phyloP scores from a whole-genome alignment of 1,140 invertebrate species.

The Chrysopa pallens region DNA sequence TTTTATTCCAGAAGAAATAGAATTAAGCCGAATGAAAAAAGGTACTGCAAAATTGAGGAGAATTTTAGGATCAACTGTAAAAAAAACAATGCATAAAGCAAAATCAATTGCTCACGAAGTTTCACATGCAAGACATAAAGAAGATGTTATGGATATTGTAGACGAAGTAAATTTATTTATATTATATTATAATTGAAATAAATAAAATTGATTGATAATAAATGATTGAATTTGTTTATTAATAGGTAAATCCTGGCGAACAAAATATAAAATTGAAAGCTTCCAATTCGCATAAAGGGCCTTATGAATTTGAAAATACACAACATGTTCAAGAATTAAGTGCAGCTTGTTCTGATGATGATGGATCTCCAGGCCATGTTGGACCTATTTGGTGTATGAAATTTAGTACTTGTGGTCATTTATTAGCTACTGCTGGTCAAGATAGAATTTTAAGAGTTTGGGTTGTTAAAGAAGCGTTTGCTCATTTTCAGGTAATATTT shows the following conservation, averaged over 20 bases:
- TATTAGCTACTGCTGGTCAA: constrained; percentile 90
- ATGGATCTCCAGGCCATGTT: constrained; percentile 66
- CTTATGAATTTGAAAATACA: constrained; percentile 72
- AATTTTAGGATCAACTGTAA: constrained; percentile 70
- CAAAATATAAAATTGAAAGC: constrained; percentile 83
- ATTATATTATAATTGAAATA: too few relatives aligned
- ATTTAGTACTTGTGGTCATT: constrained; percentile 83
- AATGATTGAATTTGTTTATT: too few relatives aligned
- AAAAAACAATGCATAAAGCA: constrained; percentile 78
- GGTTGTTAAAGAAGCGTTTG: constrained; percentile 74
- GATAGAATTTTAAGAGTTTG: constrained; percentile 86
- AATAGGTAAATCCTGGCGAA: constrained; percentile 38
- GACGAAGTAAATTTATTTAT: constrained; percentile 50
- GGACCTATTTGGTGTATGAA: constrained; percentile 98
- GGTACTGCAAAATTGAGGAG: constrained; percentile 48
- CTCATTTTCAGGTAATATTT: constrained; percentile 55
- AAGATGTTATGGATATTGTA: constrained; percentile 66
- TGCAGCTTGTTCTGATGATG: constrained; percentile 22
- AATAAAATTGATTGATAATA: too few relatives aligned
- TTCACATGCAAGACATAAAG: constrained; percentile 65
- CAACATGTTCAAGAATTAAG: constrained; percentile 36
- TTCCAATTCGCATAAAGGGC: constrained; percentile 87
- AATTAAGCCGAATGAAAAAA: constrained; percentile 25
- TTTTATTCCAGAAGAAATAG: constrained; percentile 7
- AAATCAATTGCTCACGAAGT: constrained; percentile 78